phyloP scores from a whole-genome alignment of 2,113 vertebrate genomes.

The Chamaea fasciata region DNA sequence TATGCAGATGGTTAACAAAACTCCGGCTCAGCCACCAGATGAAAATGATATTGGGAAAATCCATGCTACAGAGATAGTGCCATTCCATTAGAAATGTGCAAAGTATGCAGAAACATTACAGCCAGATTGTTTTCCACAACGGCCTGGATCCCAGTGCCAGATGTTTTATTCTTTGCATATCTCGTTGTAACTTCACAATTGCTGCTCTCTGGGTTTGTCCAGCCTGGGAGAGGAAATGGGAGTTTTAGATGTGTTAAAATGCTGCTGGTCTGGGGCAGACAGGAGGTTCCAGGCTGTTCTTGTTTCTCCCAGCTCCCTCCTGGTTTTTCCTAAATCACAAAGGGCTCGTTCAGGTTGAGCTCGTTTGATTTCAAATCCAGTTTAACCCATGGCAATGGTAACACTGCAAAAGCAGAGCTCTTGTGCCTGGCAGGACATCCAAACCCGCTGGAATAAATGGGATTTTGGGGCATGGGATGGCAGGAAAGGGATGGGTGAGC shows the following conservation, averaged over 20 bases:
- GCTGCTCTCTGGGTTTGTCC: neutral
- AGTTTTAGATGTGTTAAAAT: neutral
- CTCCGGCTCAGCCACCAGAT: neutral
- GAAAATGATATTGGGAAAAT: constrained; percentile 44
- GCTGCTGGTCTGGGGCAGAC: neutral
- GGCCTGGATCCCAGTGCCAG: neutral
- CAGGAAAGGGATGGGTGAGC: neutral
- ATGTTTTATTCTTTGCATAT: constrained; percentile 9
- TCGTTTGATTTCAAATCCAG: neutral
- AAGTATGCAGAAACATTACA: constrained; percentile 20
- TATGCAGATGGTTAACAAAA: constrained; percentile 55
- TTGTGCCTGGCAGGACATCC: neutral
- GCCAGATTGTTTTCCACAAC: constrained; percentile 7
- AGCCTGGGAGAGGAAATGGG: neutral
- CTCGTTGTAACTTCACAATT: neutral
- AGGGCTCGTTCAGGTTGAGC: fast-evolving
- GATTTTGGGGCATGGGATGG: neutral
- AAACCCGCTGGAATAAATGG: neutral
- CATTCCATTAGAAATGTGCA: constrained; percentile 47
- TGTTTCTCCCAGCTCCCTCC: neutral
- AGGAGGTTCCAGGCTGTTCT: neutral
- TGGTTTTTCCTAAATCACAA: neutral
- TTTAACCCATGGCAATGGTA: neutral
- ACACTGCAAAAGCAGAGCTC: neutral
- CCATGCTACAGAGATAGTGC: constrained; percentile 41